Evolutionary conservation across 2,113 vertebrate genomes (phyloP).

Genomic region (Leptodactylus fuscus): DNA sequence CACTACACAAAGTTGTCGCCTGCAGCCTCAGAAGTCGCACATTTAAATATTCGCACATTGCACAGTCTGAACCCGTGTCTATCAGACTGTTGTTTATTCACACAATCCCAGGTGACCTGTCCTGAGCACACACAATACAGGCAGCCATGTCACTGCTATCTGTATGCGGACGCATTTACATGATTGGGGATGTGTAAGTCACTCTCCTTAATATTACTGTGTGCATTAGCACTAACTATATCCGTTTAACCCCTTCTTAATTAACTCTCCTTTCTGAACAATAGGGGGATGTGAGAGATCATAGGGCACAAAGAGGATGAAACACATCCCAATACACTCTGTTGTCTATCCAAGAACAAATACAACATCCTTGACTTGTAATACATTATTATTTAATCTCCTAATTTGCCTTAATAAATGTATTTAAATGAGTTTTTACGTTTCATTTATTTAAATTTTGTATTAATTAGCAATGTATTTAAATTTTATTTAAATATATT

Average conservation of each 20-base stretch:
- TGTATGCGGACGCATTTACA: background rate
- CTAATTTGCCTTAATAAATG: too few relatives aligned
- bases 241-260: background rate
- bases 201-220: background rate
- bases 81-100: conserved; percentile 27
- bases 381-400: too few relatives aligned
- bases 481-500: too few relatives aligned
- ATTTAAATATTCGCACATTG: background rate
- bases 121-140: background rate
- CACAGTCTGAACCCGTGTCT: background rate
- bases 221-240: background rate
- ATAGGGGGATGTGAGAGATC: background rate
- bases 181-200: background rate
- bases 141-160: background rate
- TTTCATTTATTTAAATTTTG: too few relatives aligned
- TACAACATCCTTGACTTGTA: too few relatives aligned
- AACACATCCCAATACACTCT: too few relatives aligned
- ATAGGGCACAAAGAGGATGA: too few relatives aligned
- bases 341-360: too few relatives aligned
- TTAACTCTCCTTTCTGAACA: background rate
- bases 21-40: background rate
- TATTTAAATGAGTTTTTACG: too few relatives aligned
- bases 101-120: conserved; percentile 7
- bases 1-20: too few relatives aligned
- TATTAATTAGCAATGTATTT: too few relatives aligned